These are phyloP conservation scores for Pyrocephalus nanus DNA, from an alignment of 2,797 vertebrate species.

Conservation along the genomic window DNA sequence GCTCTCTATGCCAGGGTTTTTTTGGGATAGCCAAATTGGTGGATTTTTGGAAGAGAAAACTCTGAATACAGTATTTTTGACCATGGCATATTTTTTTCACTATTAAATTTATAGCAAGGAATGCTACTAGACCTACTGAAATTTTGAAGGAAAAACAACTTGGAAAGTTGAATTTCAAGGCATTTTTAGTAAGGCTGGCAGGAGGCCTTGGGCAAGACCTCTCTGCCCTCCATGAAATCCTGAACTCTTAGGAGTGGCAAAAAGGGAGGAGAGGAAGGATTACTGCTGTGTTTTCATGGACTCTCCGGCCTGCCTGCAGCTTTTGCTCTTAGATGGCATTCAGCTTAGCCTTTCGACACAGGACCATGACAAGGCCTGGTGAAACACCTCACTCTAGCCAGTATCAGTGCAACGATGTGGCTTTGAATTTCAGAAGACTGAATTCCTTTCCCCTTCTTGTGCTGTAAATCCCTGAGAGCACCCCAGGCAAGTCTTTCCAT, in stretches of 20 bases:
- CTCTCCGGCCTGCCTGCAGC: not conserved
- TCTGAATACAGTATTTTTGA: not conserved
- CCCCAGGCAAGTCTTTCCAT: not conserved
- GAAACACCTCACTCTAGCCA: not conserved
- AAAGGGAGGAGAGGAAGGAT: not conserved
- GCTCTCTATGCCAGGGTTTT: not conserved
- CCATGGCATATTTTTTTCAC: not conserved
- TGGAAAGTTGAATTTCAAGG: not conserved
- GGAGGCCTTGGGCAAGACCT: not conserved
- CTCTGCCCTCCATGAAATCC: not conserved
- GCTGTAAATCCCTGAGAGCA: not conserved
- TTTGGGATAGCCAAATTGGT: not conserved
- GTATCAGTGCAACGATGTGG: not conserved
- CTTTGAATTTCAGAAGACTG: not conserved
- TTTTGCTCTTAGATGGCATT: not conserved
- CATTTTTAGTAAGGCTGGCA: not conserved
- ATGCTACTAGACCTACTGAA: not conserved
- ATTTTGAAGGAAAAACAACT: not conserved
- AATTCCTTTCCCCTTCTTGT: not conserved
- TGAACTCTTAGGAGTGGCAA: not conserved
- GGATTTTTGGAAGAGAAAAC: not conserved
- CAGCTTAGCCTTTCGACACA: not conserved
- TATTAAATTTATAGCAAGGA: not conserved
- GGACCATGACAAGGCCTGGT: not conserved
- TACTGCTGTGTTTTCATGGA: accelerated